Evolutionary conservation across 2,113 vertebrate genomes (phyloP).

Genomic region (Python bivittatus): DNA sequence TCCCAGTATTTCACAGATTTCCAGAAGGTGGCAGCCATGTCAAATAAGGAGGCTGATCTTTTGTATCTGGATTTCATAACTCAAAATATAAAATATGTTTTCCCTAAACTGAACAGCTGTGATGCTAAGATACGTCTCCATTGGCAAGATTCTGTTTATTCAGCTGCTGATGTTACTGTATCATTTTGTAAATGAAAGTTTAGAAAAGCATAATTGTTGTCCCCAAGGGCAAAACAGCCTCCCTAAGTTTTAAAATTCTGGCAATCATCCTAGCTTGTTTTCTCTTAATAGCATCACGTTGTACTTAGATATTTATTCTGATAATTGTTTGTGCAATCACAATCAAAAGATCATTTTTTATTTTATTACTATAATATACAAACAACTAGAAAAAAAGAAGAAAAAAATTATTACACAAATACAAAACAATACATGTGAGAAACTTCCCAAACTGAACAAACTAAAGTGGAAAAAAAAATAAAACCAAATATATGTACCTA

Average conservation of each 20-base stretch:
- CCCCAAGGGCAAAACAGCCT: slow-evolving; percentile 47
- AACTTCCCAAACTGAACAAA: not conserved
- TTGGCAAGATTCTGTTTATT: slow-evolving; percentile 65
- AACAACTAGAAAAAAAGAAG: not conserved
- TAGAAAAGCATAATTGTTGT: slow-evolving; percentile 48
- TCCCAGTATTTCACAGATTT: not conserved
- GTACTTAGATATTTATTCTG: slow-evolving; percentile 19
- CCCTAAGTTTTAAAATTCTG: slow-evolving; percentile 9
- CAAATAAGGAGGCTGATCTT: slow-evolving; percentile 25
- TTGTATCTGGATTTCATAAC: not conserved
- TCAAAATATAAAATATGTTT: slow-evolving; percentile 39
- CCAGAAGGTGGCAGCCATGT: slow-evolving; percentile 71
- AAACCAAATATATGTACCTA: not conserved
- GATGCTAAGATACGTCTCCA: slow-evolving; percentile 45
- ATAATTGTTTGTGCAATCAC: not conserved
- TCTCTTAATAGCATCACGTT: not conserved
- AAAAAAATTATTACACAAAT: not conserved
- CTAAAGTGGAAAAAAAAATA: not conserved
- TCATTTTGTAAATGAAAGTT: slow-evolving; percentile 53
- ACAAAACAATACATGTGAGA: not conserved
- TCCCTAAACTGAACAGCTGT: slow-evolving; percentile 54
- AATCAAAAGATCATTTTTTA: not conserved
- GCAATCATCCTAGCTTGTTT: slow-evolving; percentile 18
- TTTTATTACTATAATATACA: not conserved
- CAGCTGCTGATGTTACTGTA: slow-evolving; percentile 68